Conservation (phyloP, 1,140 invertebrate genomes). For the Zaprionus gabonicus region DNA sequence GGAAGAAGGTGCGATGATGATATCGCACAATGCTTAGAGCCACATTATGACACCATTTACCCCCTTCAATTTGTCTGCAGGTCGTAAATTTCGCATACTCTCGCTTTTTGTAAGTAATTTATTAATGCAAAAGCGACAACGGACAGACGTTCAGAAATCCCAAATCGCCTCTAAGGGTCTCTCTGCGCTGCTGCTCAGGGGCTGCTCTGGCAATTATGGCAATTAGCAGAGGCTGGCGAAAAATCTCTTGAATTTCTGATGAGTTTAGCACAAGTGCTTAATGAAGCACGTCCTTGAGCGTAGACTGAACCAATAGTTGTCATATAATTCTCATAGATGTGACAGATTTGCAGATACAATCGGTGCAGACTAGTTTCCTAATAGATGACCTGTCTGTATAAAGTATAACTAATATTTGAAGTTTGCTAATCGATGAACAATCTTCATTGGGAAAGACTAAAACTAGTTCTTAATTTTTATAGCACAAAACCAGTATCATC, state of each 20-base stretch:
- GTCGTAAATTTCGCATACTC: conserved; percentile 25
- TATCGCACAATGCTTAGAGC: conserved; percentile 54
- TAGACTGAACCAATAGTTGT: conserved; percentile 5
- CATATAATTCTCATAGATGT: conserved; percentile 14
- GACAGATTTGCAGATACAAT: conserved; percentile 12
- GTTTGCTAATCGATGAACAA: neutral
- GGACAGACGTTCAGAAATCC: neutral
- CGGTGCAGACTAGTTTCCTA: neutral
- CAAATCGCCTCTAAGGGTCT: conserved; percentile 1
- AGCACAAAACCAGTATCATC: neutral
- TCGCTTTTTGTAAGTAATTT: neutral
- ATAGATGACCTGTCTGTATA: neutral
- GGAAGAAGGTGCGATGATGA: conserved; percentile 47
- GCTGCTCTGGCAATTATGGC: conserved; percentile 30
- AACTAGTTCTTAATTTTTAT: neutral
- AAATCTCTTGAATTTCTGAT: conserved; percentile 30
- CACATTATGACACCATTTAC: conserved; percentile 62
- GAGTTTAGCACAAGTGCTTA: conserved; percentile 40
- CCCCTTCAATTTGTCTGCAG: conserved; percentile 17
- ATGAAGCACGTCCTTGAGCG: conserved; percentile 48
- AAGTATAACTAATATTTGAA: neutral
- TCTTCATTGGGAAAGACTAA: neutral
- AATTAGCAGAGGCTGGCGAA: conserved; percentile 53
- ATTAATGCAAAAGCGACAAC: neutral
- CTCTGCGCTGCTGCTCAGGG: neutral